Evolutionary conservation across 2,888 invertebrate species (phyloP).

Genomic region (Nomada fabriciana): DNA sequence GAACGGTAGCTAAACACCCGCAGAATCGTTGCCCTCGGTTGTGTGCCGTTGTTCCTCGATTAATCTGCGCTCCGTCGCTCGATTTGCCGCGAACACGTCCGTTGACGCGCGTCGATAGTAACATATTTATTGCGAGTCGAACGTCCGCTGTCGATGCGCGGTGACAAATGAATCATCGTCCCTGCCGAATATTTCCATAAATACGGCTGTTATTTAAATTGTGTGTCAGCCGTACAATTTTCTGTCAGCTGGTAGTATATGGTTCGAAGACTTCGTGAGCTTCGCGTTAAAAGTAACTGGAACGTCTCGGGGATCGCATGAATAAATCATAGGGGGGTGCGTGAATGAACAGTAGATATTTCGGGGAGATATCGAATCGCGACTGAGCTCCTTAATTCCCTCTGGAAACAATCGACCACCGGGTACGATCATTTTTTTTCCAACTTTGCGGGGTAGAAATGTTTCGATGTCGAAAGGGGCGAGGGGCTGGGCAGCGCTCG

Average conservation of each 20-base stretch:
- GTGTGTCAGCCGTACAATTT: conserved; percentile 7
- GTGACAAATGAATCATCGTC: conserved; percentile 9
- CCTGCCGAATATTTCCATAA: background rate
- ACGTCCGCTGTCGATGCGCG: background rate
- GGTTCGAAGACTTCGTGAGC: background rate
- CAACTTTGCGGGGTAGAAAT: background rate
- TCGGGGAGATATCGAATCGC: background rate
- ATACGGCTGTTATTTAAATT: background rate
- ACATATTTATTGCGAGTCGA: conserved; percentile 20
- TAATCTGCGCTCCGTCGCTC: conserved; percentile 8
- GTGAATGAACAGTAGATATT: background rate
- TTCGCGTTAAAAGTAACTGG: background rate
- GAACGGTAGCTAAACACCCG: background rate
- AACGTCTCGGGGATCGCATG: background rate
- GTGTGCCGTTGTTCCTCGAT: conserved; percentile 3
- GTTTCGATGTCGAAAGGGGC: conserved; percentile 5
- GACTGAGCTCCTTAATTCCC: conserved; percentile 28
- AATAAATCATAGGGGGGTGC: background rate
- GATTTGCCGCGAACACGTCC: conserved; percentile 8
- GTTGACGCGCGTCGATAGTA: background rate
- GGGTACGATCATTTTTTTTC: conserved; percentile 26
- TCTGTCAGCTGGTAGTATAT: background rate
- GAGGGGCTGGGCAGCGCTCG: conserved; percentile 6
- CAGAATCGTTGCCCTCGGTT: conserved; percentile 3
- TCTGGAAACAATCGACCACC: conserved; percentile 52